Evolutionary conservation across 2,113 vertebrate genomes (phyloP).

Genomic region (Suncus etruscus): DNA sequence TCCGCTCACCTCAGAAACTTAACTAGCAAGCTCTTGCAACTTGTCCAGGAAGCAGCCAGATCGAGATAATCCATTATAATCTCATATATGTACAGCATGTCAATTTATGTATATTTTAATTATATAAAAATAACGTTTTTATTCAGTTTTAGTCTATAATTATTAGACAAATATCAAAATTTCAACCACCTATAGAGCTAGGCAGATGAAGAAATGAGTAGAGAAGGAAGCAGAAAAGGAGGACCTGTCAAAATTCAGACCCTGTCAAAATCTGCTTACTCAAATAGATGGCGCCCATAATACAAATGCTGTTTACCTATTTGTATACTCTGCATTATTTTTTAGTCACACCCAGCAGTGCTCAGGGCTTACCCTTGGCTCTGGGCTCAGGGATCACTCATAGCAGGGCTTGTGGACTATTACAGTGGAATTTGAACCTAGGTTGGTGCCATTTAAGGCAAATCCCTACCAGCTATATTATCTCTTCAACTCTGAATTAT

Average conservation of each 20-base stretch:
- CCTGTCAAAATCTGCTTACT: not conserved
- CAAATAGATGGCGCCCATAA: not conserved
- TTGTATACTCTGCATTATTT: not conserved
- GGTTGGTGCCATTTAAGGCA: too few relatives aligned
- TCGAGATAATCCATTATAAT: not conserved
- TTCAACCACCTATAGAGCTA: not conserved
- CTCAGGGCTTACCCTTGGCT: too few relatives aligned
- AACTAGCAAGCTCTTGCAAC: not conserved
- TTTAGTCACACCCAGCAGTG: too few relatives aligned
- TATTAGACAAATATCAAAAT: constrained; percentile 39
- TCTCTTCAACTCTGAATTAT: not conserved
- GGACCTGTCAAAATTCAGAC: not conserved
- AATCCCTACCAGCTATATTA: too few relatives aligned
- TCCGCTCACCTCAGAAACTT: too few relatives aligned
- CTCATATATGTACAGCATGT: not conserved
- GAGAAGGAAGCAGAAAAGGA: not conserved
- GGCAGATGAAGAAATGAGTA: not conserved
- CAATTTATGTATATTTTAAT: not conserved
- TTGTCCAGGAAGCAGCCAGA: not conserved
- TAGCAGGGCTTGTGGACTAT: too few relatives aligned
- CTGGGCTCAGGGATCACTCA: too few relatives aligned
- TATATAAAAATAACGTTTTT: too few relatives aligned
- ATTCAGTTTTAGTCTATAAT: not conserved
- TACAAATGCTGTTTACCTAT: not conserved
- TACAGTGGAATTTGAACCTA: too few relatives aligned